These are phyloP conservation scores for Masticophis lateralis DNA, from an alignment of 2,797 vertebrate species.

Conservation along the genomic window DNA sequence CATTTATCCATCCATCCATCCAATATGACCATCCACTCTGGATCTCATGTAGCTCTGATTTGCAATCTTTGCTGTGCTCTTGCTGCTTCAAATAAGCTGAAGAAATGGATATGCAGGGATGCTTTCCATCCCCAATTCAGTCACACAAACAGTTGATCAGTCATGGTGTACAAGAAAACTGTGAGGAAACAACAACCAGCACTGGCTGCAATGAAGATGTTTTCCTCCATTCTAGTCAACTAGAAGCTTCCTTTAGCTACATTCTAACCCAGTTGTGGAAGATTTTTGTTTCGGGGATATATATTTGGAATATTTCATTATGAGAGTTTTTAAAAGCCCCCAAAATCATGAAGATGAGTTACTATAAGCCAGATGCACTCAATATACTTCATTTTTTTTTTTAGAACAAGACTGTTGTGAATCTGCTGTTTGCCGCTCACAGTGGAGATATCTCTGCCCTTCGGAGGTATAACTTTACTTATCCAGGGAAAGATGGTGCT, in stretches of 20 bases:
- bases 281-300: not conserved
- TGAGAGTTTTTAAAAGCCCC: not conserved
- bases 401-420: slow-evolving; percentile 85
- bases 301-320: not conserved
- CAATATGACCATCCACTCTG: not conserved
- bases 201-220: not conserved
- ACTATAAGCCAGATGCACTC: not conserved
- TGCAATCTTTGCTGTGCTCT: not conserved
- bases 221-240: not conserved
- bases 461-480: slow-evolving; percentile 74
- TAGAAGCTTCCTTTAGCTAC: not conserved
- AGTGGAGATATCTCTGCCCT: slow-evolving; percentile 86
- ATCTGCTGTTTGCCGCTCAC: slow-evolving; percentile 85
- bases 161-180: not conserved
- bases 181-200: not conserved
- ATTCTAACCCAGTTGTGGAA: not conserved
- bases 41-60: not conserved
- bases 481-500: not conserved
- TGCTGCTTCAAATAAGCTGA: not conserved
- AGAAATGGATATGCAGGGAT: not conserved
- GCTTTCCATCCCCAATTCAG: not conserved
- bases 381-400: slow-evolving; percentile 10
- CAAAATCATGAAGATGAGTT: not conserved
- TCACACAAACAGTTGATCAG: not conserved
- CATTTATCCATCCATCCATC: not conserved